Evolutionary conservation across 2,113 vertebrate species (phyloP).

Genomic region (Cyanoramphus novaezelandiae): DNA sequence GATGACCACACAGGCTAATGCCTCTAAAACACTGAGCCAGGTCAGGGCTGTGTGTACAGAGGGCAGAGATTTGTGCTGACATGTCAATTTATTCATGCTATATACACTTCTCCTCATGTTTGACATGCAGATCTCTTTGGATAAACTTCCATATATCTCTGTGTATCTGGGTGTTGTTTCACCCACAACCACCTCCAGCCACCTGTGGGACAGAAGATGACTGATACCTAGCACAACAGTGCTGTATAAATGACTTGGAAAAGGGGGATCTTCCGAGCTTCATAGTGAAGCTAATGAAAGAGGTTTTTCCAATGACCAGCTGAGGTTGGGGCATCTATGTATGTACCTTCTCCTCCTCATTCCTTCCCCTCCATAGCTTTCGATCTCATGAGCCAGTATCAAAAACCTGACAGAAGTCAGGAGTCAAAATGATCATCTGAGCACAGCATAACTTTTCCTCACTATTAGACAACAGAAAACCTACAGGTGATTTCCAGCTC

Average conservation of each 20-base stretch:
- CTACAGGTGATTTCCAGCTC: not conserved
- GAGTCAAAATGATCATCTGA: not conserved
- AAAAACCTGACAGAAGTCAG: not conserved
- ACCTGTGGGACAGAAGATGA: constrained; percentile 50
- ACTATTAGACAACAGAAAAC: not conserved
- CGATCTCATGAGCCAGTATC: not conserved
- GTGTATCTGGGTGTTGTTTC: constrained; percentile 54
- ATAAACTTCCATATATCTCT: constrained; percentile 49
- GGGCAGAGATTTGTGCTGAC: constrained; percentile 57
- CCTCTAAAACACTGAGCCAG: not conserved
- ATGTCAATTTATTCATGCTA: constrained; percentile 50
- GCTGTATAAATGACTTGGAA: constrained; percentile 21
- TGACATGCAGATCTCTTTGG: constrained; percentile 60
- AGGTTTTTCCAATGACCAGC: not conserved
- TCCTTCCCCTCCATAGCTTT: not conserved
- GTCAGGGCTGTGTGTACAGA: not conserved
- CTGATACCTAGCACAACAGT: not conserved
- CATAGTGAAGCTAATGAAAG: not conserved
- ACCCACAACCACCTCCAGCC: constrained; percentile 61
- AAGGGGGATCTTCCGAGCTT: not conserved
- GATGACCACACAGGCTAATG: not conserved
- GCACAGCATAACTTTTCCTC: not conserved
- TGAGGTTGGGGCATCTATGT: not conserved
- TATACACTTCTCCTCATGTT: constrained; percentile 41
- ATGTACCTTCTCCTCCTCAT: not conserved